Evolutionary conservation across 2,888 invertebrate genomes (phyloP).

Genomic region (Oasisia sp.): DNA sequence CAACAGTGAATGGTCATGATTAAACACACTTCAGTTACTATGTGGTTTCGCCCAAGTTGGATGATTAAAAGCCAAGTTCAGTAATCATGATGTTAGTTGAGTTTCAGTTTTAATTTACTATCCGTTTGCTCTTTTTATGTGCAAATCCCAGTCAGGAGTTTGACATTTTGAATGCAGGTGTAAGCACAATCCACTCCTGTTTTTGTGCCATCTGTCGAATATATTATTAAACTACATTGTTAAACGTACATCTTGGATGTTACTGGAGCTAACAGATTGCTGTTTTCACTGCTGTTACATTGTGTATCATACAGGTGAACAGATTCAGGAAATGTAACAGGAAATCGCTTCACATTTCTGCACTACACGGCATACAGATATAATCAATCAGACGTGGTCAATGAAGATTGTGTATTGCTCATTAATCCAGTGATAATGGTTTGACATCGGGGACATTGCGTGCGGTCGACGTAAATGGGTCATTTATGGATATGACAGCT

Average conservation of each 20-base stretch:
- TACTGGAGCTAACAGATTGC: neutral
- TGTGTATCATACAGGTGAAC: neutral
- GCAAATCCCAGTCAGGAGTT: neutral
- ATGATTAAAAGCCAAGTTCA: neutral
- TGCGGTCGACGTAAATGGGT: neutral
- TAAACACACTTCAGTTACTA: neutral
- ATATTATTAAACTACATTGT: neutral
- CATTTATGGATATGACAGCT: slow-evolving; percentile 3
- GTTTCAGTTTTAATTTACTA: neutral
- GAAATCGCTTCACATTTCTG: neutral
- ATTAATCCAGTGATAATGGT: slow-evolving; percentile 1
- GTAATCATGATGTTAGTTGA: slow-evolving; percentile 12
- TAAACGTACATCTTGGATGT: neutral
- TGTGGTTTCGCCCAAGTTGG: neutral
- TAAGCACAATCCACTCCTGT: too few species aligned
- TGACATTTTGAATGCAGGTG: too few species aligned
- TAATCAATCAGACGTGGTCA: neutral
- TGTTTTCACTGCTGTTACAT: slow-evolving; percentile 9
- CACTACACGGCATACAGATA: neutral
- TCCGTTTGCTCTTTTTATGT: neutral
- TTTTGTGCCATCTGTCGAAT: slow-evolving; percentile 1
- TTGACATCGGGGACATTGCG: neutral
- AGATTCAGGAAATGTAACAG: slow-evolving; percentile 3
- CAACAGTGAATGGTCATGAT: neutral
- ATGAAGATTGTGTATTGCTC: neutral